These are phyloP conservation scores for Carcina quercana DNA, from an alignment of 2,888 invertebrate genomes.

Conservation along the genomic window DNA sequence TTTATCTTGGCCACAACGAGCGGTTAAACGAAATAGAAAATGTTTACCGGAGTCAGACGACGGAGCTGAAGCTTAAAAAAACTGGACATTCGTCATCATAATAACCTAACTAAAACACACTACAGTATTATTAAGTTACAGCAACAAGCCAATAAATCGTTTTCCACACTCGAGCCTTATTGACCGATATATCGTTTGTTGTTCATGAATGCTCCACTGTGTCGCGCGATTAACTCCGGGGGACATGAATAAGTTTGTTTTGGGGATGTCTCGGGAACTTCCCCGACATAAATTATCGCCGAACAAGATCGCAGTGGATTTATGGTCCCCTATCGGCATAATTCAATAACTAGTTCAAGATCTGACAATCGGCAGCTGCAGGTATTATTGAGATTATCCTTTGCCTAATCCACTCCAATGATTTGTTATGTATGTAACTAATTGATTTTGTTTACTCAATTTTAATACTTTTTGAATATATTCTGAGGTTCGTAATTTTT, in stretches of 20 bases:
- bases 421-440: too few species aligned
- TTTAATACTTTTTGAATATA: too few species aligned
- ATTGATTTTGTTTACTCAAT: too few species aligned
- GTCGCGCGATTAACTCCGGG: slow-evolving; percentile 41
- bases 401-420: too few species aligned
- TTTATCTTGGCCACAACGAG: too few species aligned
- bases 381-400: slow-evolving; percentile 22
- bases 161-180: slow-evolving; percentile 19
- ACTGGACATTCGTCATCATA: too few species aligned
- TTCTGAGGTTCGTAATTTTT: too few species aligned
- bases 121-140: background rate
- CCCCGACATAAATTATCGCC: too few species aligned
- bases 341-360: slow-evolving; percentile 30
- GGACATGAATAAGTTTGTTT: slow-evolving; percentile 39
- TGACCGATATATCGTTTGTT: slow-evolving; percentile 22
- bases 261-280: slow-evolving; percentile 20
- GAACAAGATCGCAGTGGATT: slow-evolving; percentile 36
- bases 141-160: slow-evolving; percentile 4
- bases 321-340: slow-evolving; percentile 34
- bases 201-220: slow-evolving; percentile 32
- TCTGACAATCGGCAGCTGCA: slow-evolving; percentile 31
- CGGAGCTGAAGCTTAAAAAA: too few species aligned
- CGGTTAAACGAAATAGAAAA: too few species aligned
- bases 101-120: background rate
- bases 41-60: too few species aligned